These are phyloP conservation scores for Atherinomorus stipes DNA, from an alignment of 2,113 vertebrate species.

Conservation along the genomic window DNA sequence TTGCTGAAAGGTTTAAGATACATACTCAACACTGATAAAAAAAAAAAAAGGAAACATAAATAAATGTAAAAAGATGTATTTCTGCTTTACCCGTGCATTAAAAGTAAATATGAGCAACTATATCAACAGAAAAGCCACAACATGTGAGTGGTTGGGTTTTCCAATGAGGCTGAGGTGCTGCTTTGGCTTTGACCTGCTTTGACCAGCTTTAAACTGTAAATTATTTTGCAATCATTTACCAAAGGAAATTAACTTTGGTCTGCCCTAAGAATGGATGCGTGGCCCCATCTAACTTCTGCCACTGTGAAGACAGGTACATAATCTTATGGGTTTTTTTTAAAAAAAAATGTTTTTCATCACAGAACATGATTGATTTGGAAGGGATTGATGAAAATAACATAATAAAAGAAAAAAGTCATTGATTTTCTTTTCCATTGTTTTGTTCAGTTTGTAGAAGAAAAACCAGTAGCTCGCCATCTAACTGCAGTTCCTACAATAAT, in stretches of 20 bases:
- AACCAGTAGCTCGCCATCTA: background rate
- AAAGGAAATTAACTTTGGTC: background rate
- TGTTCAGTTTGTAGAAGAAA: background rate
- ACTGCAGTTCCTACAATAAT: background rate
- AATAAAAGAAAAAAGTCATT: background rate
- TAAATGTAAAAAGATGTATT: slow-evolving; percentile 3
- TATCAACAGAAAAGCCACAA: slow-evolving; percentile 4
- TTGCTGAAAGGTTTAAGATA: slow-evolving; percentile 35
- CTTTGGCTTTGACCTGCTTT: slow-evolving; percentile 16
- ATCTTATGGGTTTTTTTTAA: too few relatives aligned
- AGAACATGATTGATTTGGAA: background rate
- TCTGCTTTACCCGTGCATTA: background rate
- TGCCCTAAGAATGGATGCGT: background rate
- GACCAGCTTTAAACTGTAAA: background rate
- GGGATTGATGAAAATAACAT: background rate
- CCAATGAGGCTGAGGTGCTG: background rate
- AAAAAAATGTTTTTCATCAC: too few relatives aligned
- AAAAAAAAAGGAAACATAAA: background rate
- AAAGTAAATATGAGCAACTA: background rate
- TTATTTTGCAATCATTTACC: slow-evolving; percentile 17
- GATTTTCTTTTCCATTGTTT: background rate
- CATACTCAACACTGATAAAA: slow-evolving; percentile 10
- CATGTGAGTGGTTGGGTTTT: slow-evolving; percentile 10
- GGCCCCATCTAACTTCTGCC: too few relatives aligned
- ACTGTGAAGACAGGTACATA: too few relatives aligned